These are phyloP conservation scores for Thymallus thymallus DNA, from an alignment of 2,113 vertebrate species.

Conservation along the genomic window DNA sequence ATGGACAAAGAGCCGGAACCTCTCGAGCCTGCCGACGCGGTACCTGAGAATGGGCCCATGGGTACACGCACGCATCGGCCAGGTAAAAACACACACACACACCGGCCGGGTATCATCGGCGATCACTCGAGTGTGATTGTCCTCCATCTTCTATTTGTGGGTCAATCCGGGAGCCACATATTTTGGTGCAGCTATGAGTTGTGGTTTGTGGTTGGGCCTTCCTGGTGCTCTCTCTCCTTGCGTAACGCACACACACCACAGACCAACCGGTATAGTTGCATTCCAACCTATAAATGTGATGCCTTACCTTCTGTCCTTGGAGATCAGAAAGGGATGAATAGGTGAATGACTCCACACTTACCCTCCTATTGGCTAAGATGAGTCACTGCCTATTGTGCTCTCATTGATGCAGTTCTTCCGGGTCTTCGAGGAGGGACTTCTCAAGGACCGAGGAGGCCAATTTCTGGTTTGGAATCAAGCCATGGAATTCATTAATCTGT, in stretches of 20 bases:
- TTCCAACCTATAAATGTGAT: slow-evolving; percentile 13
- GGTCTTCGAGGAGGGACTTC: neutral
- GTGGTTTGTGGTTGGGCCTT: too few relatives aligned
- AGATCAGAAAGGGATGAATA: slow-evolving; percentile 29
- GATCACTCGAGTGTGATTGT: too few relatives aligned
- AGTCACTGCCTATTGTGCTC: slow-evolving; percentile 6
- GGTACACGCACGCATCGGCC: neutral
- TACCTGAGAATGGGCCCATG: slow-evolving; percentile 92
- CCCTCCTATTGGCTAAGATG: slow-evolving; percentile 11
- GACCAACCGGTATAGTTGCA: slow-evolving; percentile 4
- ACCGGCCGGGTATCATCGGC: too few relatives aligned
- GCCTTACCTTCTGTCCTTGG: slow-evolving; percentile 30
- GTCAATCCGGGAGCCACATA: too few relatives aligned
- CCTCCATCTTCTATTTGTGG: too few relatives aligned
- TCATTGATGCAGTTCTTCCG: neutral
- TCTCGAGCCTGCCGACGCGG: slow-evolving; percentile 85
- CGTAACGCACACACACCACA: slow-evolving; percentile 12
- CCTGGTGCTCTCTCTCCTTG: too few relatives aligned
- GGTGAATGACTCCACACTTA: neutral
- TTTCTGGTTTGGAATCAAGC: slow-evolving; percentile 4
- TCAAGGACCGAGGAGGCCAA: neutral
- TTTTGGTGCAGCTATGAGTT: too few relatives aligned
- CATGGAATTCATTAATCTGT: neutral
- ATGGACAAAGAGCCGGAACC: slow-evolving; percentile 83
- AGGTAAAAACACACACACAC: neutral